Percentiles rank a stretch among this genome's conserved stretches.
Evolutionary conservation across 2,113 vertebrate genomes (phyloP).

Genomic region (Oryzias curvinotus): DNA sequence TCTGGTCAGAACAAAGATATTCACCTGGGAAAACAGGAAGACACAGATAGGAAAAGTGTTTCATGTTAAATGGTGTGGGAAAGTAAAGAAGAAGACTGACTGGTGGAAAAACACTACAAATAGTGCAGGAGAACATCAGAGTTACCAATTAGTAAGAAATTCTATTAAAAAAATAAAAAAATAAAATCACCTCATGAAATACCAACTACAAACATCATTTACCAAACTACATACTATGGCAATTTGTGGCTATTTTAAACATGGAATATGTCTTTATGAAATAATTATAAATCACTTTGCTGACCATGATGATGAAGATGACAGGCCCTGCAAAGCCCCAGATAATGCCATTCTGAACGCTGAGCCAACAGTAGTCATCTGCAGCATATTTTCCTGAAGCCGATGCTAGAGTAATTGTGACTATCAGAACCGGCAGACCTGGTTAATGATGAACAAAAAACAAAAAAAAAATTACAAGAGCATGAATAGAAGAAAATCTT

Average conservation of each 20-base stretch:
- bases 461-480: neutral
- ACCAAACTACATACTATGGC: no score
- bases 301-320: conserved; percentile 82
- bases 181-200: no score
- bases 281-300: neutral
- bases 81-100: neutral
- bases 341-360: conserved; percentile 79
- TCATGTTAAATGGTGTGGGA: neutral
- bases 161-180: no score
- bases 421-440: conserved; percentile 81
- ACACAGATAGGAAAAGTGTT: neutral
- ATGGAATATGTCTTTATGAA: neutral
- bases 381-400: conserved; percentile 77
- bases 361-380: conserved; percentile 80
- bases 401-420: conserved; percentile 79
- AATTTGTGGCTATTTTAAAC: neutral
- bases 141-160: no score
- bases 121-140: no score
- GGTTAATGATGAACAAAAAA: conserved; percentile 1
- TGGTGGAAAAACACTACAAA: no score
- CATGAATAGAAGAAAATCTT: neutral
- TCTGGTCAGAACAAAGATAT: conserved; percentile 76
- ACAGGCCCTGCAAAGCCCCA: conserved; percentile 82
- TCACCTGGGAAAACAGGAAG: conserved; percentile 64
- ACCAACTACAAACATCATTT: no score